Evolutionary conservation across 2,113 vertebrate species (phyloP), one percentile per base, ranked within the genome.

Genomic region (Athene noctua): DNA sequence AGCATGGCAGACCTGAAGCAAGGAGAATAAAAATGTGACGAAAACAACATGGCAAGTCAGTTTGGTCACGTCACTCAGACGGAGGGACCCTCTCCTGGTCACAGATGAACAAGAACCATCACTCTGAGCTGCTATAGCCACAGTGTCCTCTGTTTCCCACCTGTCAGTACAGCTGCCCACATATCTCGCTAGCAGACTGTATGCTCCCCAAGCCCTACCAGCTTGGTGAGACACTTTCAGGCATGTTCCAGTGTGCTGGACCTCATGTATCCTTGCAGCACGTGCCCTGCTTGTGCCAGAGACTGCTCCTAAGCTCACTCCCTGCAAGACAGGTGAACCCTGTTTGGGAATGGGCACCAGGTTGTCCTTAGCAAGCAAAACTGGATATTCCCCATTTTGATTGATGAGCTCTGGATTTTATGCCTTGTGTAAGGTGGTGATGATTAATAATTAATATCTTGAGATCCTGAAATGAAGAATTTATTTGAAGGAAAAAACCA

Each of bases 101-200:
- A 70, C 55, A 49, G 27, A 20, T 42, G 52, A 88, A 29, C 34
- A 78, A 36, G 38, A 27, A 59, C 44, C n/a, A 2, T 62, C 25
- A 4, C 67, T 61, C 68, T 0, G 0, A 40, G 72, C 44, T 52
- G 44, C 40, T 36, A 6, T 11, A 62, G 54, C 9, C 20, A 0
- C n/a, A 9, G 66, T 13, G 42, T 44, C 32, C 52, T 49, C 63
- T 74, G 4, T 68, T 72, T 73, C 36, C 26, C 11, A 15, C 22
- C 21, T 2, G 0, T 25, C 1, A 0, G 29, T 51, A 71, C 47
- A 68, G 54, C 72, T 92, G 72, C 36, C 25, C 34, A 18, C 12
- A 12, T 5, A 1, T 34, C 40, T 62, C 32, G 0, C 30, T 5
- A 9, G 46, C 52, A 66, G 13, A 15, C 15, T 61, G 11, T 2